Evolutionary conservation across 2,888 invertebrate species (phyloP).

Genomic region (Platynereis dumerilii): DNA sequence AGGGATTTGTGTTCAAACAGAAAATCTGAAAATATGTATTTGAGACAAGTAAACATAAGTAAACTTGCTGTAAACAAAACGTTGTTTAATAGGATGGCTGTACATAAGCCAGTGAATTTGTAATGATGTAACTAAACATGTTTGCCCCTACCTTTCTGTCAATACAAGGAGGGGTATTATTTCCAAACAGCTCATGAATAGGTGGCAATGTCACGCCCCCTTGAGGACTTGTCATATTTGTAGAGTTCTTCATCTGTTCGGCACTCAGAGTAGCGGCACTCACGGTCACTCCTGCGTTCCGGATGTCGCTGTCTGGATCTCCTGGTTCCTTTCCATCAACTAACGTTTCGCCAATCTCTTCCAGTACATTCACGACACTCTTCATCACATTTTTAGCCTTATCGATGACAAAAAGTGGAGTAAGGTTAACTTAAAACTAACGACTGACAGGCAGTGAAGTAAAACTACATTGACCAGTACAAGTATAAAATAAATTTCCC

Average conservation of each 20-base stretch:
- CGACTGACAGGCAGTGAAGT: too few species aligned
- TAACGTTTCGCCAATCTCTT: not conserved
- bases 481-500: too few species aligned
- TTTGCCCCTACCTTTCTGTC: too few species aligned
- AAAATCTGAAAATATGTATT: conserved; percentile 1
- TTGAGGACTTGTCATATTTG: not conserved
- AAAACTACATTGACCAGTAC: too few species aligned
- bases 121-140: too few species aligned
- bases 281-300: not conserved
- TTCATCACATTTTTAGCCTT: conserved; percentile 1
- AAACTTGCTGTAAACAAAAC: too few species aligned
- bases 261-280: not conserved
- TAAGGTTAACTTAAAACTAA: too few species aligned
- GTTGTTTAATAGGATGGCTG: too few species aligned
- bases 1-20: not conserved
- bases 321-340: not conserved
- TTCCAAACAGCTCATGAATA: not conserved
- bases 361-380: not conserved
- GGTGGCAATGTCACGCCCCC: not conserved
- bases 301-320: not conserved
- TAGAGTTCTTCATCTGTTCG: not conserved
- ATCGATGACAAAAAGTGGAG: too few species aligned
- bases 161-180: not conserved
- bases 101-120: too few species aligned
- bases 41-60: too few species aligned